Conservation (phyloP, 1,140 invertebrate species). For the Trichonephila inaurata region DNA sequence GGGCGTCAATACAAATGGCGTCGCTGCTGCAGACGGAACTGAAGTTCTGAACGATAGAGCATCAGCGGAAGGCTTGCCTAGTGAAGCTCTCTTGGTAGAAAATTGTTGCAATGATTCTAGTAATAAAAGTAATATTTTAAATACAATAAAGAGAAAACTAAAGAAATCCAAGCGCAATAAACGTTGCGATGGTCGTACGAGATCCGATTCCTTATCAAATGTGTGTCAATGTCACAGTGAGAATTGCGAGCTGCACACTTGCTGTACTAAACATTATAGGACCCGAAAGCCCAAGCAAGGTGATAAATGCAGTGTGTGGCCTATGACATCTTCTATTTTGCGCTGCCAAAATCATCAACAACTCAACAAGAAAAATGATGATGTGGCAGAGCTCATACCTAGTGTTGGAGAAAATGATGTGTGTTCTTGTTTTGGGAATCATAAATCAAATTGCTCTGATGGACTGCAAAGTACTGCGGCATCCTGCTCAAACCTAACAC, state of each 20-base stretch:
- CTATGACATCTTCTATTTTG: slow-evolving; percentile 47
- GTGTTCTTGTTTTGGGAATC: slow-evolving; percentile 48
- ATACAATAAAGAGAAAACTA: slow-evolving; percentile 52
- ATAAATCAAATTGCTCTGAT: not conserved
- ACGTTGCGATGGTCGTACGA: slow-evolving; percentile 43
- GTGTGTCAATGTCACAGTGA: slow-evolving; percentile 67
- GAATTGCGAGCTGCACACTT: slow-evolving; percentile 54
- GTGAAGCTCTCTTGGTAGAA: not conserved
- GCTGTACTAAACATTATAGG: slow-evolving; percentile 47
- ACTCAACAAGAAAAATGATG: slow-evolving; percentile 56
- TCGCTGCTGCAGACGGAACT: not conserved
- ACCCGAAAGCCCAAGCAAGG: slow-evolving; percentile 42
- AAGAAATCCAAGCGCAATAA: slow-evolving; percentile 58
- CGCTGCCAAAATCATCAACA: slow-evolving; percentile 68
- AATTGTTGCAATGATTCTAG: not conserved
- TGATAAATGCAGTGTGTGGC: slow-evolving; percentile 60
- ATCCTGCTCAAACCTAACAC: slow-evolving; percentile 46
- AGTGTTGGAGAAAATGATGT: not conserved
- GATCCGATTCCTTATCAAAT: slow-evolving; percentile 45
- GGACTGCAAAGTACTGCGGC: not conserved
- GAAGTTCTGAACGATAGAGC: not conserved
- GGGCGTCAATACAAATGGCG: slow-evolving; percentile 77
- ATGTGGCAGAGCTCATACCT: slow-evolving; percentile 65
- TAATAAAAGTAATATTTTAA: slow-evolving; percentile 53
- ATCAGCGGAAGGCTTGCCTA: not conserved